Evolutionary conservation across 2,888 invertebrate species (phyloP).

Genomic region (Nemotelus nigrinus): DNA sequence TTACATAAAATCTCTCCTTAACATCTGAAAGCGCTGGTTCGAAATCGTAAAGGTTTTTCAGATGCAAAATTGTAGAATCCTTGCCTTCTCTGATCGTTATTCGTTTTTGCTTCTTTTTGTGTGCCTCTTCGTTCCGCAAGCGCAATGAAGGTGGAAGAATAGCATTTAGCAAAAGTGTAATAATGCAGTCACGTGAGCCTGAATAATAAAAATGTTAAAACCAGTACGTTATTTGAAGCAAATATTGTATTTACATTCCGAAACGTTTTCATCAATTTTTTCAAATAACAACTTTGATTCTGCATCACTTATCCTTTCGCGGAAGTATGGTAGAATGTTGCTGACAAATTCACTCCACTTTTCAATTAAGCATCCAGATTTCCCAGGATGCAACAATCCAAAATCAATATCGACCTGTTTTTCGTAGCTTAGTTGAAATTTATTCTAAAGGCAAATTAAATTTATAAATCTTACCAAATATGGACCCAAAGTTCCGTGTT

Average conservation of each 20-base stretch:
- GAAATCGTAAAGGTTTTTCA: neutral
- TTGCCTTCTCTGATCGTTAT: neutral
- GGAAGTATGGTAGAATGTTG: neutral
- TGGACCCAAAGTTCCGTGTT: neutral
- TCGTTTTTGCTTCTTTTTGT: too few relatives aligned
- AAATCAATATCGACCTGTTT: neutral
- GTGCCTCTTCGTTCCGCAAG: too few relatives aligned
- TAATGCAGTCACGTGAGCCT: neutral
- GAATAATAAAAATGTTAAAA: neutral
- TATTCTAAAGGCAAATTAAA: neutral
- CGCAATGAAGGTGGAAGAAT: too few relatives aligned
- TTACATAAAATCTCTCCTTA: conserved; percentile 16
- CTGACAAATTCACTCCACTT: neutral
- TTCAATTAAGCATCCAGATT: neutral
- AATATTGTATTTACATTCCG: conserved; percentile 2
- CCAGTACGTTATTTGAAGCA: neutral
- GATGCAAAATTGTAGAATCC: neutral
- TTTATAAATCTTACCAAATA: neutral
- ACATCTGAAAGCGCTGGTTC: neutral
- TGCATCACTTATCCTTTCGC: neutral
- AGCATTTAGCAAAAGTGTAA: neutral
- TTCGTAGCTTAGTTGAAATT: neutral
- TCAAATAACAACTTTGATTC: neutral
- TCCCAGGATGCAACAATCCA: neutral
- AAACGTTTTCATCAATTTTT: neutral